A percentile compares a stretch with the other conserved stretches of the same genome.
Evolutionary conservation across 2,888 invertebrate genomes (phyloP).

Genomic region (Zonitis immaculata): DNA sequence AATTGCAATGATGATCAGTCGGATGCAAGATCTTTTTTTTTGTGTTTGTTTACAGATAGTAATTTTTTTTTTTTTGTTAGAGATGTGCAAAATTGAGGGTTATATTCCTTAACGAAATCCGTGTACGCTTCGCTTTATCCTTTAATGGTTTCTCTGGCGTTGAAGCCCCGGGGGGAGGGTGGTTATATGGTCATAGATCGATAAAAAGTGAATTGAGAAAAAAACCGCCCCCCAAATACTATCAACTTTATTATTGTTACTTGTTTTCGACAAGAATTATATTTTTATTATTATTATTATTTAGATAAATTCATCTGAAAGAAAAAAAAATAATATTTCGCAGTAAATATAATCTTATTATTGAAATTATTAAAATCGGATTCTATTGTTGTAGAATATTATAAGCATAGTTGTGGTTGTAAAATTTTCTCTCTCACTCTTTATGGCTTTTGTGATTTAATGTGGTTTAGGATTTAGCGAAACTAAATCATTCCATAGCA

Average conservation of each 20-base stretch:
- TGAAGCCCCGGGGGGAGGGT: conserved; percentile 19
- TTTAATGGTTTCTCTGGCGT: conserved; percentile 32
- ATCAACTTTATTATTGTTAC: no score
- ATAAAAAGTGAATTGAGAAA: conserved; percentile 28
- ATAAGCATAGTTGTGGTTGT: conserved; percentile 13
- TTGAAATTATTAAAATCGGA: conserved; percentile 18
- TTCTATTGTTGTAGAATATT: conserved; percentile 7
- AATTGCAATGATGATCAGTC: no score
- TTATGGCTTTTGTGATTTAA: neutral
- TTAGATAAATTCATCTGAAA: no score
- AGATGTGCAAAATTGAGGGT: conserved; percentile 11
- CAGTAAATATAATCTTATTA: conserved; percentile 12
- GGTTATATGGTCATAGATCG: conserved; percentile 30
- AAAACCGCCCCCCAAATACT: conserved; percentile 6
- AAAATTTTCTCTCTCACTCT: neutral
- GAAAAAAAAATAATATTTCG: no score
- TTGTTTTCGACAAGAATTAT: neutral
- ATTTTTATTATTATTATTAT: no score
- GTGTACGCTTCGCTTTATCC: conserved; percentile 32
- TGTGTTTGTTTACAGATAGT: no score
- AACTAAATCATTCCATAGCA: neutral
- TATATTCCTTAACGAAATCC: conserved; percentile 31
- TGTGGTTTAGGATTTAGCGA: neutral
- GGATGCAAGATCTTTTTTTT: no score
- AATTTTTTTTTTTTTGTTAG: neutral